phyloP scores from a whole-genome alignment of 2,113 vertebrate genomes.

The Calyptommatus sinebrachiatus region DNA sequence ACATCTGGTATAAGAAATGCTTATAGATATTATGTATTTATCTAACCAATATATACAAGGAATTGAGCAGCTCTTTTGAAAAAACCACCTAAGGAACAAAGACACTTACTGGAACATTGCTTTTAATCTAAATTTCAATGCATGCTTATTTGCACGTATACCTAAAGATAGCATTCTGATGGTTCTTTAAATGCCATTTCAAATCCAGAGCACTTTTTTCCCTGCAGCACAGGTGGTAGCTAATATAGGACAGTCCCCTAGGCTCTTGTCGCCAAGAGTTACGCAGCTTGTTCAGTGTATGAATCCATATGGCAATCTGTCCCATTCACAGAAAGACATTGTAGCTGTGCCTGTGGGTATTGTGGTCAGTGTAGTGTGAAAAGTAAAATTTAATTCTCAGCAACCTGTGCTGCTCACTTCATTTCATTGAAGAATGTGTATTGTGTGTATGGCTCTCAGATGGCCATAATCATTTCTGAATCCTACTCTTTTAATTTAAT shows the following conservation, averaged over 20 bases:
- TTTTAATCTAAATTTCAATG: slow-evolving; percentile 68
- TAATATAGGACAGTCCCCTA: slow-evolving; percentile 89
- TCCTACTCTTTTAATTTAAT: neutral
- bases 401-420: slow-evolving; percentile 52
- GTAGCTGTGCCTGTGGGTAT: slow-evolving; percentile 72
- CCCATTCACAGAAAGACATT: slow-evolving; percentile 77
- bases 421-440: slow-evolving; percentile 52
- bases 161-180: slow-evolving; percentile 67
- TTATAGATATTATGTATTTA: slow-evolving; percentile 69
- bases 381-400: slow-evolving; percentile 67
- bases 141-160: slow-evolving; percentile 36
- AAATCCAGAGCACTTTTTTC: slow-evolving; percentile 66
- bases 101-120: slow-evolving; percentile 64
- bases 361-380: slow-evolving; percentile 74
- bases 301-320: slow-evolving; percentile 88
- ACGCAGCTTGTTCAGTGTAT: slow-evolving; percentile 88
- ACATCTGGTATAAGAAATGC: slow-evolving; percentile 48
- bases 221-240: slow-evolving; percentile 84
- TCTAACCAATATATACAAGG: slow-evolving; percentile 60
- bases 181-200: slow-evolving; percentile 70
- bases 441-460: slow-evolving; percentile 16
- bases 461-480: slow-evolving; percentile 49
- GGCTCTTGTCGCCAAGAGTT: slow-evolving; percentile 86
- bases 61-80: slow-evolving; percentile 67
- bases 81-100: slow-evolving; percentile 64